A percentile compares a stretch with the other conserved stretches of the same genome.
Conservation (phyloP, 2,797 vertebrate species). For the Chlorospingus semifuscus region DNA sequence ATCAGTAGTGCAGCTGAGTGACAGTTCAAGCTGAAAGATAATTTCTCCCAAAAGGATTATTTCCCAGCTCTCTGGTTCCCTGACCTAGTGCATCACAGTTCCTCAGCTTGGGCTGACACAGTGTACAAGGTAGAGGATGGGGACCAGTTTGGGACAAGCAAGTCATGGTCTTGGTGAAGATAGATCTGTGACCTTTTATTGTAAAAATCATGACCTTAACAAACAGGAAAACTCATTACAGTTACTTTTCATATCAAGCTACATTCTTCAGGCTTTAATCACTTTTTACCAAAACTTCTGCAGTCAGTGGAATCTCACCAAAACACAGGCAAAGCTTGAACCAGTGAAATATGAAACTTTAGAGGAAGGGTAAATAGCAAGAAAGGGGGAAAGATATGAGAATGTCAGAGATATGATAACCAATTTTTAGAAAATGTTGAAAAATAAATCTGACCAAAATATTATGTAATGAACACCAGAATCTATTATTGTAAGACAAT, state of each 20-base stretch:
- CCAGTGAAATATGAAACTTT: background rate
- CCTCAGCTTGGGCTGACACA: background rate
- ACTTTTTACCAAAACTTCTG: background rate
- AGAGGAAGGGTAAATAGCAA: background rate
- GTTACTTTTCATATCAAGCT: background rate
- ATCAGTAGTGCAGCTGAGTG: background rate
- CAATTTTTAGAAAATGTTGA: background rate
- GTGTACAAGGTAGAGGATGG: background rate
- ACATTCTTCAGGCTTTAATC: background rate
- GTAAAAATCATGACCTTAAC: background rate
- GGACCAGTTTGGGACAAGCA: background rate
- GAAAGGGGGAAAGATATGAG: background rate
- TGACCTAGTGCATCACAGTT: background rate
- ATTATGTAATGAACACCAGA: background rate
- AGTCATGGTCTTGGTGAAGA: background rate
- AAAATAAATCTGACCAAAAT: background rate
- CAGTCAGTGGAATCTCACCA: background rate
- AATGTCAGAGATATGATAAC: background rate
- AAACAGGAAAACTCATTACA: background rate
- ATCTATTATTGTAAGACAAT: background rate
- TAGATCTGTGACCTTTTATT: background rate
- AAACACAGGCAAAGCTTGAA: background rate
- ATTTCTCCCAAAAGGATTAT: background rate
- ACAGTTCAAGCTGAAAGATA: background rate
- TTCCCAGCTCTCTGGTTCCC: background rate